Base-by-base conservation (phyloP, 2,888 invertebrate species). In the Steinernema scapterisci region DNA sequence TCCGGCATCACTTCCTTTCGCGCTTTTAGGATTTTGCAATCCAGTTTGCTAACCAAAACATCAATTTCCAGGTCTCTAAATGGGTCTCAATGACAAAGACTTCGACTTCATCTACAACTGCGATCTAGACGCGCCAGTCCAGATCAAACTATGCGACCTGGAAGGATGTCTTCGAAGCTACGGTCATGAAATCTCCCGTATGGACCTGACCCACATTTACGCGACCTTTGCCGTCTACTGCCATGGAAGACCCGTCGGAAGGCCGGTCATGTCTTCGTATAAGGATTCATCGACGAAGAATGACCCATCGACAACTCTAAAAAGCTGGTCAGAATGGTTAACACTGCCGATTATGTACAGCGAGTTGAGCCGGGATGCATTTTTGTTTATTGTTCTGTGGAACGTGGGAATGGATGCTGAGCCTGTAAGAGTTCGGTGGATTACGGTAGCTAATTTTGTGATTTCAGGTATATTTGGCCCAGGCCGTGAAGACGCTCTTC, bases 401-500 rank as follows among this genome's bases (percentile, higher is more conserved):
- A 84, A 83, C 38, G 73, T 78, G 13, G 46, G 71, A n/a, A 31
- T 44, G 43, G 73, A 70, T 21, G 44, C 45, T 7, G 52, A 75
- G 13, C 76, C 74, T 13, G 63, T 38, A 70, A 75, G 76, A 51
- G 1, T 31, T 6, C n/a, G 1, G n/a, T 5, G 11, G 19, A 54
- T 70, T 43, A 38, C 38, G 38, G 38, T 38, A 38, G 38, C 51
- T 44, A n/a, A 11, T 63, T 78, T 44, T 72, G 77, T 13, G 74
- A 3, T 38, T 73, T 31, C 13, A 78, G 79, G 91, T 93, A 83
- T 92, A 95, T 13, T 92, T 97, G 38, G 97, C 97, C 0, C 95
- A 96, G 7, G 95, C 97, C 48, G 92, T 94, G 0, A 93, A 99
- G 81, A 92, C 94, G 0, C 89, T 99, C 51, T 99, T 99, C 89